These are phyloP conservation scores for Syndactyla subalaris DNA, from an alignment of 2,797 vertebrate genomes.

Conservation along the genomic window DNA sequence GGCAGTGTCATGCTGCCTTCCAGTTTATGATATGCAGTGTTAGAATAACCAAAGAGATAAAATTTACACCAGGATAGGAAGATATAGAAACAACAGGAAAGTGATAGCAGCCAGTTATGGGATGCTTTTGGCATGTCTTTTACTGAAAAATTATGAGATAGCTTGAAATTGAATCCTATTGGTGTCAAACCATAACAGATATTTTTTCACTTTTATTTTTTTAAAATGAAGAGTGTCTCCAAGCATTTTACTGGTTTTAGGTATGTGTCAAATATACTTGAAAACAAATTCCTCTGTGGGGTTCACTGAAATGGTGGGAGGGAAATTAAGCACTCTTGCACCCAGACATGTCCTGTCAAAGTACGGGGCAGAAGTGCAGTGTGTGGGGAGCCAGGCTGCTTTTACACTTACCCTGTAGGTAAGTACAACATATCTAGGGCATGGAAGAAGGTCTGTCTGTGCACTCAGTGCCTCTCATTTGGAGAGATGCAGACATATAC, in stretches of 20 bases:
- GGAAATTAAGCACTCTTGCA: not conserved
- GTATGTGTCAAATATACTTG: not conserved
- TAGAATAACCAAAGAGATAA: not conserved
- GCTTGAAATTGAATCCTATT: not conserved
- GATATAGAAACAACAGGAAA: not conserved
- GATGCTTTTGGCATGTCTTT: not conserved
- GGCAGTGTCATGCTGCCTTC: not conserved
- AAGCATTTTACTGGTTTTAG: not conserved
- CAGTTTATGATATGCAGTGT: not conserved
- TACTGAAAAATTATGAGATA: not conserved
- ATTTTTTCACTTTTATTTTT: not conserved
- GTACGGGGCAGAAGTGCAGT: fast-evolving
- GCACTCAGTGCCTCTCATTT: not conserved
- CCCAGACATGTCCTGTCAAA: not conserved
- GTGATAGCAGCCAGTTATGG: not conserved
- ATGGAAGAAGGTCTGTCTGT: not conserved
- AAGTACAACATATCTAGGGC: not conserved
- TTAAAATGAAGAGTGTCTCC: not conserved
- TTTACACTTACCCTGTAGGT: not conserved
- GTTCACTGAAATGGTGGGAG: not conserved
- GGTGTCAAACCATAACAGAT: not conserved
- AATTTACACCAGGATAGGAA: not conserved
- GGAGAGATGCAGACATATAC: not conserved
- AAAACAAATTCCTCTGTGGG: not conserved
- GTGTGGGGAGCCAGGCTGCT: not conserved